phyloP scores from a whole-genome alignment of 2,797 vertebrate species.

The Otolemur crassicaudatus region DNA sequence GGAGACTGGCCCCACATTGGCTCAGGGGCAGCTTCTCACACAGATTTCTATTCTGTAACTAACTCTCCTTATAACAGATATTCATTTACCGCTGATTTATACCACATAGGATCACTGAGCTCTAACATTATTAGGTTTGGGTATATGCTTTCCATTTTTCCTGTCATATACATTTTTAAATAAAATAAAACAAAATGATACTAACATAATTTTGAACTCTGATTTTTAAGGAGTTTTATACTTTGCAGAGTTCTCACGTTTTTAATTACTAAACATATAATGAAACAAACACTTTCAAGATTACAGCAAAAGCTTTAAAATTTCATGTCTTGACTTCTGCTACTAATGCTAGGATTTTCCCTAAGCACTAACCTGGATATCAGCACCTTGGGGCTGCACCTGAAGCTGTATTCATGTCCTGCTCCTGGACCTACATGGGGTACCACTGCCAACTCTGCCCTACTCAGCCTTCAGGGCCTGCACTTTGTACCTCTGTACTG shows the following conservation, averaged over 20 bases:
- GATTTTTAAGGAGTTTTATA: background rate
- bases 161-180: background rate
- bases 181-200: background rate
- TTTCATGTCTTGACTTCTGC: background rate
- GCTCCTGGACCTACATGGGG: too few relatives aligned
- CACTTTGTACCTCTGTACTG: background rate
- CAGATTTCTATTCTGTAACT: background rate
- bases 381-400: rapidly evolving
- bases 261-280: background rate
- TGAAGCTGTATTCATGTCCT: too few relatives aligned
- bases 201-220: background rate
- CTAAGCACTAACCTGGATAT: too few relatives aligned
- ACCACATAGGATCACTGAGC: too few relatives aligned
- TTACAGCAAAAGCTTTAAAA: background rate
- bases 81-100: background rate
- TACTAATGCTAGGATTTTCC: background rate
- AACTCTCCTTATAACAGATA: background rate
- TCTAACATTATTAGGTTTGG: background rate
- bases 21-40: background rate
- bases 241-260: background rate
- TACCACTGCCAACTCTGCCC: background rate
- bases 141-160: background rate
- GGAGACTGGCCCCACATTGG: background rate
- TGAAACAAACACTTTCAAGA: background rate
- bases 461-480: background rate